Base-by-base conservation (phyloP, 1,140 invertebrate genomes). In the Linepithema humile region DNA sequence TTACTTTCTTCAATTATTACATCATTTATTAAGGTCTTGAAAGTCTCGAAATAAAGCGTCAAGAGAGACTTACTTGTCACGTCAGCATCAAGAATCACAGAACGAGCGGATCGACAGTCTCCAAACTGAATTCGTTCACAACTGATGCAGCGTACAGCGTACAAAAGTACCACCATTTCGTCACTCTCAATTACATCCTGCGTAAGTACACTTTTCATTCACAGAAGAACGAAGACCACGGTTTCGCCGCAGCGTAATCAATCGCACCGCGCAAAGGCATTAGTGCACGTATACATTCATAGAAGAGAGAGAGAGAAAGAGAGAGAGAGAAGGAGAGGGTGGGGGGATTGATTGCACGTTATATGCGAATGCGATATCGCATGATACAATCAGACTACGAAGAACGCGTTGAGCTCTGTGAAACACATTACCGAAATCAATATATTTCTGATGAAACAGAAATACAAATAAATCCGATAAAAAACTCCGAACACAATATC, bases 161-260 rank as follows among this genome's bases (percentile, higher is more conserved):
- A 29, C 48, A 69, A 9, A 48, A 80, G 26, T 26, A 80, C 15
- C 73, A 80, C 53, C 64, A 78, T 87, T 53, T 80, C 69, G 35
- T 64, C 60, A 50, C 20, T 73, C 64, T 73, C 64, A 80, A 87
- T 88, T 60, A 72, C 59, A 53, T 87, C 38, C 60, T 38, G 38
- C 38, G 57, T 48, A 62, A 83, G 29, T 77, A 73, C 77, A 88
- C 85, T 88, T 87, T 88, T 67, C 86, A 88, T 88, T 88, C 82
- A n/a, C n/a, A 84, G 69, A 62, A 29, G 59, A 48, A 17, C 45
- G 23, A 32, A 20, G 60, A 26, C 29, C 60, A 50, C 78, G 50
- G 50, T 77, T 50, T 70, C 64, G 72, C 65, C 85, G 85, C 85
- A 84, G 45, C 67, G 62, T 78, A 59, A 86, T 88, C 80, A 88